phyloP scores from a whole-genome alignment of 2,113 vertebrate genomes.

The Peucedramus taeniatus region DNA sequence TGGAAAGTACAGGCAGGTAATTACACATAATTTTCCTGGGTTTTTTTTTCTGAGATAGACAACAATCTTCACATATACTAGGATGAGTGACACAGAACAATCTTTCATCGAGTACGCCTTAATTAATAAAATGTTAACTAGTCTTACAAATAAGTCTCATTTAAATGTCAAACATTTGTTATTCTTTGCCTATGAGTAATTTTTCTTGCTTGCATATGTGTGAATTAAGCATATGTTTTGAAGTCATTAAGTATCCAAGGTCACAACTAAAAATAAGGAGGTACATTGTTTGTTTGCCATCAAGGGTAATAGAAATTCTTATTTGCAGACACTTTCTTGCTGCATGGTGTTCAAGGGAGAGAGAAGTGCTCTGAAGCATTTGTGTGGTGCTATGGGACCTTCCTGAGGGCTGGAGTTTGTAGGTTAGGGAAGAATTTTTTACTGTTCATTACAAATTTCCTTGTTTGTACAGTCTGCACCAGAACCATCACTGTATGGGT shows the following conservation, averaged over 20 bases:
- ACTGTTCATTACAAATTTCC: background rate
- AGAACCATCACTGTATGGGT: background rate
- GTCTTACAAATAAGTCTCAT: conserved; percentile 17
- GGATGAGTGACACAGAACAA: background rate
- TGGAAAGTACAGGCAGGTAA: conserved; percentile 14
- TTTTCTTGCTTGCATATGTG: conserved; percentile 10
- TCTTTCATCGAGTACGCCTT: background rate
- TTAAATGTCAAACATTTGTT: conserved; percentile 54
- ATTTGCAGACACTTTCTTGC: background rate
- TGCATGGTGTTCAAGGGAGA: background rate
- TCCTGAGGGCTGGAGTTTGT: background rate
- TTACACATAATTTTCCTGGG: background rate
- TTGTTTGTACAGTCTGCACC: background rate
- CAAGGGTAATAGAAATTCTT: background rate
- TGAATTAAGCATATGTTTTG: conserved; percentile 29
- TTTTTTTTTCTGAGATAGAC: background rate
- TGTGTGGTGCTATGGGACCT: accelerated
- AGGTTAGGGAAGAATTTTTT: background rate
- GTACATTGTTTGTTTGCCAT: conserved; percentile 3
- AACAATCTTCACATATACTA: background rate
- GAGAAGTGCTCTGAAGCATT: background rate
- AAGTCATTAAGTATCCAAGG: background rate
- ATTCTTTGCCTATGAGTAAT: conserved; percentile 35
- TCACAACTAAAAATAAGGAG: conserved; percentile 21
- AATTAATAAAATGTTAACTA: conserved; percentile 53